Evolutionary conservation across 2,797 vertebrate genomes (phyloP), one percentile per base, ranked within the genome.

Genomic region (Mycteria americana): DNA sequence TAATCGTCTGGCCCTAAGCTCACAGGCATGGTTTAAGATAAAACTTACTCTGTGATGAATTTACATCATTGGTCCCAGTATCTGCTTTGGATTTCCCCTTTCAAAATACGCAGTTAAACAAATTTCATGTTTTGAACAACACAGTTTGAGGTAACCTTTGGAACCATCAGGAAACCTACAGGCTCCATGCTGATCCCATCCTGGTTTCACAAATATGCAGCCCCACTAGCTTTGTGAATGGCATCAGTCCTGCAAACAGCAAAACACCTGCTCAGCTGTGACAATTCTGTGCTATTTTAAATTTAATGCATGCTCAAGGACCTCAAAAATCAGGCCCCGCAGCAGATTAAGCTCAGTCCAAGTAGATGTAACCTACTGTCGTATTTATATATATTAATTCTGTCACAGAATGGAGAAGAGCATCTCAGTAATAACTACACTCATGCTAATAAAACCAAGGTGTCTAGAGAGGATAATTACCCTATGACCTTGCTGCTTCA

Each of bases 361-460:
- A 80, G 50, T 51, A 72, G 41, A 77, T 74, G 35, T 83, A 74
- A 80, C 63, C 56, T 91, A 45, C 33, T 87, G 83, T 92, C 51
- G 50, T 82, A 92, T 85, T 92, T 92, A 68, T 56, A 37, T 86
- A 83, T 24, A 70, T 80, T 87, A 94, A 94, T 95, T 92, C 57
- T 89, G 56, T 50, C 41, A 85, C 18, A 68, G 59, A 91, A 89
- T 33, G 28, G 46, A 67, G 16, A 69, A 16, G 2, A 80, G 37
- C 18, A 57, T 68, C 91, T 65, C 64, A 51, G 43, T 82, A 94
- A 78, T 62, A 92, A 79, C 41, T 35, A 53, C 37, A n/a, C 45
- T 92, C 48, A 41, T 37, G 39, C 30, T 95, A 91, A 95, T 73
- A 89, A 95, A 89, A 78, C 23, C 11, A 25, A 91, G 78, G 45